Base-by-base conservation (phyloP, 2,113 vertebrate genomes). In the Turdus rufiventris region DNA sequence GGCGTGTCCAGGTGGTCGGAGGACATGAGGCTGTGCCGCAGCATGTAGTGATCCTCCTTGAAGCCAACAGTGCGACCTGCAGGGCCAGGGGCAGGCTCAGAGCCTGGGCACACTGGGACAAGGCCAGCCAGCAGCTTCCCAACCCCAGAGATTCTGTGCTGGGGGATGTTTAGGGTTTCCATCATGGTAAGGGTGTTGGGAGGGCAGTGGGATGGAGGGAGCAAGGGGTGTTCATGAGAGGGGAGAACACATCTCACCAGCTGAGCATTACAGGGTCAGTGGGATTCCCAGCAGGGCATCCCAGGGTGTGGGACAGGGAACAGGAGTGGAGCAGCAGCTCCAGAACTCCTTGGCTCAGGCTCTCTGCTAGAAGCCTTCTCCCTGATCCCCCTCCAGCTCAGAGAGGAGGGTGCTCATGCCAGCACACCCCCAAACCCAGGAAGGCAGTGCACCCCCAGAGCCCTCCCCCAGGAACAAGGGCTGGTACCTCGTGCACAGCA, bases 31-130 rank as follows among this genome's bases (percentile, higher is more conserved):
- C 98, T 99, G 83, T 99, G 98, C 10, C 98, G 98, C 8, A 99
- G 96, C 98, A 99, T 97, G 96, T 99, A 99, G 80, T 99, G 98
- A 18, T 99, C 98, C 91, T 99, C 99, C 97, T 99, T 99, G 92
- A 99, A 99, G 92, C 99, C 99, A 50, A 99, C 98, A 40, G 97
- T 98, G 83, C 99, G 99, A 58, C 99, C 99, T 99, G 97, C 3
- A 75, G 87, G 24, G 57, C 19, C 80, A 77, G 60, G 33, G 47
- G 0, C 2, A 8, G 56, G 45, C 24, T 62, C 38, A 87, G 70
- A 67, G 61, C 7, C 53, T 14, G 53, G 81, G 47, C 38, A 74
- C 29, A 1, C 19, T 4, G 54, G 56, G 62, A 48, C 40, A 38
- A 4, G 0, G 0, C 36, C 53, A 76, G 42, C 20, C 42, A 18